phyloP scores from a whole-genome alignment of 1,140 invertebrate species.

The Drosophila lini region DNA sequence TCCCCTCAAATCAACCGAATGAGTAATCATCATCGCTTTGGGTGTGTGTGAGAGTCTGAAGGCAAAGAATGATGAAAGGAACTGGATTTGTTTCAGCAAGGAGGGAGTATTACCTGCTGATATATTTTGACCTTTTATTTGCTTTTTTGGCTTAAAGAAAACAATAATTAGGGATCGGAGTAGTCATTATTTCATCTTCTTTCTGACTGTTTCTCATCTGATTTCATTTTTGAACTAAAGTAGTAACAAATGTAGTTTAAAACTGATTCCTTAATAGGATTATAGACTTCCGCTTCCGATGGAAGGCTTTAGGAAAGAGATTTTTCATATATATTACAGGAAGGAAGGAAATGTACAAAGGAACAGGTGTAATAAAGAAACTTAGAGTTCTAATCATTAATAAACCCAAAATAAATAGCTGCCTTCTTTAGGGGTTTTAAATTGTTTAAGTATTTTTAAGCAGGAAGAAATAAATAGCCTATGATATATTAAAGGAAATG shows the following conservation, averaged over 20 bases:
- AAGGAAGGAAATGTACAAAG: slow-evolving; percentile 1
- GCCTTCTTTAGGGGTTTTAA: neutral
- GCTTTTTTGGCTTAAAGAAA: slow-evolving; percentile 6
- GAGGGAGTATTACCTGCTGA: slow-evolving; percentile 10
- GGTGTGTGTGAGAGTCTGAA: neutral
- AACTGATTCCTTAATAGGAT: slow-evolving; percentile 19
- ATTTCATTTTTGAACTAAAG: neutral
- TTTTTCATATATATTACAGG: neutral
- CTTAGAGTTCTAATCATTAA: neutral
- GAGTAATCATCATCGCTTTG: slow-evolving; percentile 29
- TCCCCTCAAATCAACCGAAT: slow-evolving; percentile 35
- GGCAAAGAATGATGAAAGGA: slow-evolving; percentile 17
- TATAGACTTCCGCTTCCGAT: slow-evolving; percentile 27
- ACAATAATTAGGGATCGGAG: slow-evolving; percentile 15
- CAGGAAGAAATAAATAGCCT: neutral
- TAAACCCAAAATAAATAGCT: neutral
- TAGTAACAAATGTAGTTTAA: neutral
- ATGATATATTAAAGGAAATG: neutral
- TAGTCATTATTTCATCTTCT: slow-evolving; percentile 4
- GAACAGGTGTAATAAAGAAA: neutral
- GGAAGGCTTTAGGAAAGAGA: neutral
- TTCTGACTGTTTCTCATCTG: neutral
- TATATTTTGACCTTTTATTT: slow-evolving; percentile 11
- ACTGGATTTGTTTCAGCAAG: slow-evolving; percentile 11
- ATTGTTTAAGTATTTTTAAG: neutral